Percentiles rank a stretch among this genome's conserved stretches.
Conservation (phyloP, 2,797 vertebrate species). For the Diplodus puntazzo region DNA sequence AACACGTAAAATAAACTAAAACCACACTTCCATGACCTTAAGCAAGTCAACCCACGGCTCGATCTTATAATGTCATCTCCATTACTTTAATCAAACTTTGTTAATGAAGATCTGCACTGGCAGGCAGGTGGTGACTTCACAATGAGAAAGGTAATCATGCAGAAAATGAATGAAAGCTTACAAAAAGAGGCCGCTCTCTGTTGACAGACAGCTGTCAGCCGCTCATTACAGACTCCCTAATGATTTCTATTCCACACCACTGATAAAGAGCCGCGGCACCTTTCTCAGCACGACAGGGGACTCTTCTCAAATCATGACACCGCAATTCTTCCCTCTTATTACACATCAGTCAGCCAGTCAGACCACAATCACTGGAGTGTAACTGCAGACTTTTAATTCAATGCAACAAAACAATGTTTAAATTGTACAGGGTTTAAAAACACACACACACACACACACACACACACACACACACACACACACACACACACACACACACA, state of each 20-base stretch:
- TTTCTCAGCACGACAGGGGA: conserved; percentile 51
- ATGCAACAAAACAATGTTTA: conserved; percentile 9
- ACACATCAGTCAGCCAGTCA: conserved; percentile 58
- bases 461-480: too few species aligned
- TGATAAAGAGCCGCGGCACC: conserved; percentile 56
- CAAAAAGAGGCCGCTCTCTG: conserved; percentile 32
- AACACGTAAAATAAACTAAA: not conserved
- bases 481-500: too few species aligned
- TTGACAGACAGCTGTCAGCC: conserved; percentile 81
- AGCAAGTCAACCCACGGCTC: not conserved
- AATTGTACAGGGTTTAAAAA: conserved; percentile 15
- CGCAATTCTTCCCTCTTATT: conserved; percentile 65
- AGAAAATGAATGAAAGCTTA: conserved; percentile 64
- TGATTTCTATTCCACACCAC: conserved; percentile 53
- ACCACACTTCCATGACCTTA: not conserved
- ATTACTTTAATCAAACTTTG: conserved; percentile 30
- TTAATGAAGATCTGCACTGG: conserved; percentile 57
- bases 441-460: too few species aligned
- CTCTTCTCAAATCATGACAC: conserved; percentile 66
- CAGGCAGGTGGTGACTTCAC: conserved; percentile 24
- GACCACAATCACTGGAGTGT: not conserved
- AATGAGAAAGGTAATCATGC: conserved; percentile 63
- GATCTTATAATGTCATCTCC: conserved; percentile 10
- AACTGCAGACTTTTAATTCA: conserved; percentile 8
- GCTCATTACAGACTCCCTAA: conserved; percentile 64